Conservation (phyloP, 2,113 vertebrate genomes). For the Strix uralensis region DNA sequence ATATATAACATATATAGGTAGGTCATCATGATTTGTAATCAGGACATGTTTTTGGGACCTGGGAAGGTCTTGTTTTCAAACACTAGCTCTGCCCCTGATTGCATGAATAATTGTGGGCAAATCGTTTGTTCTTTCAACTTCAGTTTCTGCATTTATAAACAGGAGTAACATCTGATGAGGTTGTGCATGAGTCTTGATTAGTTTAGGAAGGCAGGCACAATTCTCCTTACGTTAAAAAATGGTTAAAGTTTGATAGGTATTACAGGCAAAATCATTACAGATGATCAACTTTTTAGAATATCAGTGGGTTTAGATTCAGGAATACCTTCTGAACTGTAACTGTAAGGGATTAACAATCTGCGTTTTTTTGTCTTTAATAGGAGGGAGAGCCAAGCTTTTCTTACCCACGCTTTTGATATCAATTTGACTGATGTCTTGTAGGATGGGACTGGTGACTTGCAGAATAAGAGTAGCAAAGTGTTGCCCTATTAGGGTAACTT, state of each 20-base stretch:
- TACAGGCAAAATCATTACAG: not conserved
- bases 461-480: not conserved
- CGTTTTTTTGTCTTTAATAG: not conserved
- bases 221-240: not conserved
- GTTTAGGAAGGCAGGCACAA: not conserved
- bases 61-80: not conserved
- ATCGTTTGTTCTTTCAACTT: not conserved
- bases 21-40: not conserved
- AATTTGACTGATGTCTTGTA: not conserved
- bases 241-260: not conserved
- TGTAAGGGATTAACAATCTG: not conserved
- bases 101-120: not conserved
- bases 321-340: not conserved
- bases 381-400: not conserved
- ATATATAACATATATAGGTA: not conserved
- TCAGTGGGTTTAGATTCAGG: not conserved
- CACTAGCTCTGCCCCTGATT: not conserved
- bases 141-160: not conserved
- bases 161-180: not conserved
- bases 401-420: not conserved
- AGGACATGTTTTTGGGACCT: not conserved
- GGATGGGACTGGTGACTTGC: not conserved
- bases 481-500: not conserved
- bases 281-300: not conserved
- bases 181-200: not conserved